These are phyloP conservation scores for Drosophila mayri DNA, from an alignment of 1,140 invertebrate genomes.

Conservation along the genomic window DNA sequence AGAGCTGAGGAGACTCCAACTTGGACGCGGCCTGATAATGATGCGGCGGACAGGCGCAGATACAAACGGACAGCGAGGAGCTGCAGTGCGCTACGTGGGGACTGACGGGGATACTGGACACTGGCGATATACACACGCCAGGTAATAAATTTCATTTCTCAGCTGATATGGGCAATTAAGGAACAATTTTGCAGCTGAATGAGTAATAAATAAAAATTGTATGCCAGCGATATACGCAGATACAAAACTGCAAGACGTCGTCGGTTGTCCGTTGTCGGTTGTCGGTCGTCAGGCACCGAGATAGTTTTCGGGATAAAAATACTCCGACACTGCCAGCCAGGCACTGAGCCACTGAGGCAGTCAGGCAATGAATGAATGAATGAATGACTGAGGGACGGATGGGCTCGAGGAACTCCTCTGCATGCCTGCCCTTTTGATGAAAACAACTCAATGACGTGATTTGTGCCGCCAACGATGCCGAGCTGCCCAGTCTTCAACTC, in stretches of 20 bases:
- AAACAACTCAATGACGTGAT: slow-evolving; percentile 84
- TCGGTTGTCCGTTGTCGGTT: slow-evolving; percentile 32
- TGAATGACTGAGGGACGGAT: slow-evolving; percentile 58
- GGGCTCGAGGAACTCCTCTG: slow-evolving; percentile 27
- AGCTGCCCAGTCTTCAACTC: slow-evolving; percentile 11
- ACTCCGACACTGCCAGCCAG: slow-evolving; percentile 47
- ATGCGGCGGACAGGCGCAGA: slow-evolving; percentile 69
- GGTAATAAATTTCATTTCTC: slow-evolving; percentile 85
- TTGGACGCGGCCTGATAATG: slow-evolving; percentile 64
- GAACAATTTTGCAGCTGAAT: slow-evolving; percentile 85
- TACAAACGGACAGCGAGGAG: slow-evolving; percentile 41
- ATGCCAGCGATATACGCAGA: slow-evolving; percentile 80
- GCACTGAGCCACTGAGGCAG: slow-evolving; percentile 6
- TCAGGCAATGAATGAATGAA: slow-evolving; percentile 37
- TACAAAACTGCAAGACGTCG: slow-evolving; percentile 79
- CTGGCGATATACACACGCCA: slow-evolving; percentile 83
- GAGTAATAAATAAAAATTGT: slow-evolving; percentile 85
- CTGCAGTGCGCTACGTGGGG: slow-evolving; percentile 7
- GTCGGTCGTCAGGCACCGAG: slow-evolving; percentile 65
- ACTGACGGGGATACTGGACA: slow-evolving; percentile 41
- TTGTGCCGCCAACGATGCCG: slow-evolving; percentile 65
- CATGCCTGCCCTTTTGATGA: slow-evolving; percentile 81
- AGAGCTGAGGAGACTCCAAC: slow-evolving; percentile 17
- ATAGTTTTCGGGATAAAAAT: slow-evolving; percentile 82
- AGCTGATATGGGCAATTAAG: slow-evolving; percentile 85